These are phyloP conservation scores for Hanleya hanleyi DNA, from an alignment of 2,888 invertebrate species.

Conservation along the genomic window DNA sequence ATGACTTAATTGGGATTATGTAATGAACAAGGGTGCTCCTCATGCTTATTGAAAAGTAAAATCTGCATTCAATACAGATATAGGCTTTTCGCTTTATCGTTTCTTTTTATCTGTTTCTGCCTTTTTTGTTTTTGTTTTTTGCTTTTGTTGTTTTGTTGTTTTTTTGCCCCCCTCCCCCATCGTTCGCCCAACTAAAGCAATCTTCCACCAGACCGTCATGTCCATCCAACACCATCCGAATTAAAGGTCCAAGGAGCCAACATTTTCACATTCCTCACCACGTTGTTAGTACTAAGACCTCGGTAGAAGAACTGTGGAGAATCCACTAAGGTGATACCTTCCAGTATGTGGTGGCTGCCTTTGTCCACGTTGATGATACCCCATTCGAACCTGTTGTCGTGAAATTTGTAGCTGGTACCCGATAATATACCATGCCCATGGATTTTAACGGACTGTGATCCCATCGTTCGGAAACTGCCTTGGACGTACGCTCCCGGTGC, in stretches of 20 bases:
- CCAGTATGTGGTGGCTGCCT: slow-evolving; percentile 9
- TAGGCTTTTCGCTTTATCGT: too few species aligned
- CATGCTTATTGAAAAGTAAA: too few species aligned
- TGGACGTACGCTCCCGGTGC: slow-evolving; percentile 28
- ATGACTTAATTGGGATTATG: too few species aligned
- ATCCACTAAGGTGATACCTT: slow-evolving; percentile 27
- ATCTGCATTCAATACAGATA: too few species aligned
- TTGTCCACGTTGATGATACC: slow-evolving; percentile 18
- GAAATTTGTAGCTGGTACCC: slow-evolving; percentile 9
- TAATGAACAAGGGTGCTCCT: too few species aligned
- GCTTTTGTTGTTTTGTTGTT: too few species aligned
- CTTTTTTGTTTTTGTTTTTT: too few species aligned
- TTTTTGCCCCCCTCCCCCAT: too few species aligned
- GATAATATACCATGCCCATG: slow-evolving; percentile 24
- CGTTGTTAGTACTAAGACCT: slow-evolving; percentile 15
- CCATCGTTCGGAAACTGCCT: slow-evolving; percentile 26
- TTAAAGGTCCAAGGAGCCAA: slow-evolving; percentile 26
- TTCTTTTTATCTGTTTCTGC: too few species aligned
- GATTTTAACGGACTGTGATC: slow-evolving; percentile 16
- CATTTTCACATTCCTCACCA: slow-evolving; percentile 23
- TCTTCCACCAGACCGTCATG: slow-evolving; percentile 21
- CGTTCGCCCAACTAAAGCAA: slow-evolving; percentile 23
- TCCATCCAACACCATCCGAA: slow-evolving; percentile 21
- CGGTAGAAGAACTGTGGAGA: slow-evolving; percentile 12
- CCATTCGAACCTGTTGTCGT: slow-evolving; percentile 12